Conservation (phyloP, 2,113 vertebrate species). For the Campylorhamphus procurvoides region DNA sequence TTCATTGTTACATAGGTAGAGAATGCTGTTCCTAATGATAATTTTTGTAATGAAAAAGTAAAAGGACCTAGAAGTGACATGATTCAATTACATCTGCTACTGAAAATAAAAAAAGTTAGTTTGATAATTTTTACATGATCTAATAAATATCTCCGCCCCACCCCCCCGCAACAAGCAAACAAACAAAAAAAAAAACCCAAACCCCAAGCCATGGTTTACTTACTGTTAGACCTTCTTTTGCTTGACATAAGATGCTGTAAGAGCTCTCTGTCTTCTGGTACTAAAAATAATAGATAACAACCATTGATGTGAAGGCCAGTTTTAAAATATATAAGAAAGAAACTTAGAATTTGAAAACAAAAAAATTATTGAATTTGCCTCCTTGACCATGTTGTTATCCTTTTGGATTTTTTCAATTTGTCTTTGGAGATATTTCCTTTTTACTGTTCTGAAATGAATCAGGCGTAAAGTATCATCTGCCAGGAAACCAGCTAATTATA, state of each 20-base stretch:
- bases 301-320: background rate
- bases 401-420: background rate
- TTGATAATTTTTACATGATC: background rate
- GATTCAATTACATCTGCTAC: background rate
- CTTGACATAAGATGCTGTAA: background rate
- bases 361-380: background rate
- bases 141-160: background rate
- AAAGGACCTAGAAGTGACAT: background rate
- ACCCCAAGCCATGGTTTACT: background rate
- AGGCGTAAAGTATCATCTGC: constrained; percentile 26
- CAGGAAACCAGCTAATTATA: constrained; percentile 16
- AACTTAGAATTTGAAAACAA: background rate
- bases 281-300: background rate
- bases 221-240: background rate
- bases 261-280: background rate
- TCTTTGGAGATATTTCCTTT: constrained; percentile 10
- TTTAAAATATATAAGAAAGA: background rate
- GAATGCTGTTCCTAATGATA: background rate
- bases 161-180: background rate
- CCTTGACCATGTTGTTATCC: background rate
- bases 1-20: background rate
- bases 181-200: rapidly evolving
- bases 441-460: constrained; percentile 38
- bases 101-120: background rate
- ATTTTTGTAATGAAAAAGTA: background rate